Conservation (phyloP, 2,113 vertebrate genomes). For the Odobenus rosmarus region DNA sequence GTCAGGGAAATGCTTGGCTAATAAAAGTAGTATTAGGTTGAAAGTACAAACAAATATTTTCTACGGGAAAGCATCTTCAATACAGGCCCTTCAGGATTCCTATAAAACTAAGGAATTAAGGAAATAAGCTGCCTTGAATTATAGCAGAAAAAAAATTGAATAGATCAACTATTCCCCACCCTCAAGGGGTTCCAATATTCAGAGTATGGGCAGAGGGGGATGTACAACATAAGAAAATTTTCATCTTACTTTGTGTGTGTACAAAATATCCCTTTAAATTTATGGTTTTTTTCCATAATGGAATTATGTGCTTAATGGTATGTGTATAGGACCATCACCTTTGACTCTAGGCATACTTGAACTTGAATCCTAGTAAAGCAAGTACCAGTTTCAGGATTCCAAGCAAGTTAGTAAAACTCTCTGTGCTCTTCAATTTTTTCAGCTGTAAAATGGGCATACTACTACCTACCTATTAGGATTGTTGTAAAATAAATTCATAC, state of each 20-base stretch:
- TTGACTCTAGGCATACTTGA: neutral
- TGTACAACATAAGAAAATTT: neutral
- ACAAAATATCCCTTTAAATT: neutral
- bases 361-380: constrained; percentile 4
- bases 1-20: neutral
- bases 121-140: neutral
- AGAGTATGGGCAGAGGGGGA: neutral
- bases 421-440: neutral
- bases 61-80: neutral
- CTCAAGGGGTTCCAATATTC: neutral
- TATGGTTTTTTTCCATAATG: neutral
- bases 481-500: neutral
- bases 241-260: neutral
- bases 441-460: neutral
- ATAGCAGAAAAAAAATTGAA: neutral
- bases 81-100: neutral
- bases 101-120: neutral
- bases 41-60: neutral
- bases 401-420: neutral
- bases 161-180: neutral
- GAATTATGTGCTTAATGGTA: neutral
- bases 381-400: neutral
- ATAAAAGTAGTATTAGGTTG: neutral
- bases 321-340: neutral
- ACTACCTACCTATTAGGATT: neutral